Percentiles rank a stretch among this genome's conserved stretches.
These are phyloP conservation scores for Styela plicata DNA, from an alignment of 23 tunicate genomes.

Conservation along the genomic window DNA sequence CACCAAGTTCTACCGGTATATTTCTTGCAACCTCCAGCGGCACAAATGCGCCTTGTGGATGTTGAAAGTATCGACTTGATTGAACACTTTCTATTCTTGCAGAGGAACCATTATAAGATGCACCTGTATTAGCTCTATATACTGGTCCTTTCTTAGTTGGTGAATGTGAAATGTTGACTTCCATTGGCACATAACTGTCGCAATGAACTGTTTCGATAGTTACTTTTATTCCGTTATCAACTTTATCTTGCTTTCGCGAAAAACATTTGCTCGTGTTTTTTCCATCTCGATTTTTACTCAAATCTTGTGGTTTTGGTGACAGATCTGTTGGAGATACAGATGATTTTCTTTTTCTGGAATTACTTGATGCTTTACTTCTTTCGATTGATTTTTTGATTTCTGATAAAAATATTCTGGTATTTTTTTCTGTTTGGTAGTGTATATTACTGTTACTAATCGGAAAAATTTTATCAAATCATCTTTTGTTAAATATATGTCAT, in stretches of 20 bases:
- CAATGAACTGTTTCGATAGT: conserved; percentile 25
- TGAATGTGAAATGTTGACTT: conserved; percentile 8
- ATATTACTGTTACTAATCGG: no score
- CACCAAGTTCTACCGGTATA: not conserved
- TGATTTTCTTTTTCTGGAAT: not conserved
- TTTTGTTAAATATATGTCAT: no score
- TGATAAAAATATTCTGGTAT: not conserved
- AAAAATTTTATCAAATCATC: no score
- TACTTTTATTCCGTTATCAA: conserved; percentile 19
- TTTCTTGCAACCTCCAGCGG: not conserved
- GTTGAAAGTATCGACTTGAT: not conserved
- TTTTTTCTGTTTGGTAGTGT: no score
- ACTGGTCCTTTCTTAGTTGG: not conserved
- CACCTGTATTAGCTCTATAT: not conserved
- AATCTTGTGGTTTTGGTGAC: conserved; percentile 17
- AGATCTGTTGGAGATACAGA: not conserved
- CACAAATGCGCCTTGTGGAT: not conserved
- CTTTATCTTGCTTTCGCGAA: not conserved
- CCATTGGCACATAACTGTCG: conserved; percentile 12
- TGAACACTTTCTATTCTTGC: not conserved
- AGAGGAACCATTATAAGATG: not conserved
- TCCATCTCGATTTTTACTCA: not conserved
- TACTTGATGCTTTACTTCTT: not conserved
- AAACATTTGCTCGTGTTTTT: not conserved
- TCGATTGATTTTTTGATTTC: not conserved